Percentiles rank a stretch among this genome's conserved stretches.
phyloP scores from a whole-genome alignment of 2,888 invertebrate species.

The Empis stercorea region DNA sequence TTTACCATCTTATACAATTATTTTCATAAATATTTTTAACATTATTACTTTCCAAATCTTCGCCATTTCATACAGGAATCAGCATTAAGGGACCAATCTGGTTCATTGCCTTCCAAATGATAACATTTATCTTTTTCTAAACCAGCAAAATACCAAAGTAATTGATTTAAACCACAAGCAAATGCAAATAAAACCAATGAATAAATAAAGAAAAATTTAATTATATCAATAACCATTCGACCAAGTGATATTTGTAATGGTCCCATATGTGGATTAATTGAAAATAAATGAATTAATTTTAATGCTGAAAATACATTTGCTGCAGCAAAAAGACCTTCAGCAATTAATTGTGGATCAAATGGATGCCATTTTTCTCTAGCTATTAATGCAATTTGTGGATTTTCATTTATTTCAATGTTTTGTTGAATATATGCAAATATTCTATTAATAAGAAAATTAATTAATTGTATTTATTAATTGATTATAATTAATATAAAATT shows the following conservation, averaged over 20 bases:
- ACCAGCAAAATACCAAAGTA: slow-evolving; percentile 88
- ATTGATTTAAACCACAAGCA: slow-evolving; percentile 83
- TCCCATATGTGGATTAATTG: slow-evolving; percentile 84
- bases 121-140: slow-evolving; percentile 70
- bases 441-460: slow-evolving; percentile 37
- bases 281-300: slow-evolving; percentile 83
- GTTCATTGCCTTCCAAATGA: slow-evolving; percentile 49
- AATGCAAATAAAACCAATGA: slow-evolving; percentile 79
- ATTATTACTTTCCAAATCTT: slow-evolving; percentile 66
- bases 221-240: slow-evolving; percentile 78
- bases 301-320: slow-evolving; percentile 90
- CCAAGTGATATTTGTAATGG: slow-evolving; percentile 86
- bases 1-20: not conserved
- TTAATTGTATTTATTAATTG: not conserved
- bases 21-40: slow-evolving; percentile 13
- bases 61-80: slow-evolving; percentile 79
- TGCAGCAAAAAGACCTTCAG: slow-evolving; percentile 86
- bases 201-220: slow-evolving; percentile 87
- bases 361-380: slow-evolving; percentile 81
- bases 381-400: slow-evolving; percentile 58
- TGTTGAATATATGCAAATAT: slow-evolving; percentile 66
- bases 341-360: slow-evolving; percentile 86
- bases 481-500: no score
- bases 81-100: slow-evolving; percentile 63
- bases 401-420: slow-evolving; percentile 48